Percentiles rank a stretch among this genome's conserved stretches.
These are phyloP conservation scores for Holothuria leucospilota DNA, from an alignment of 53 echinoderm and acorn worm species.

Conservation along the genomic window DNA sequence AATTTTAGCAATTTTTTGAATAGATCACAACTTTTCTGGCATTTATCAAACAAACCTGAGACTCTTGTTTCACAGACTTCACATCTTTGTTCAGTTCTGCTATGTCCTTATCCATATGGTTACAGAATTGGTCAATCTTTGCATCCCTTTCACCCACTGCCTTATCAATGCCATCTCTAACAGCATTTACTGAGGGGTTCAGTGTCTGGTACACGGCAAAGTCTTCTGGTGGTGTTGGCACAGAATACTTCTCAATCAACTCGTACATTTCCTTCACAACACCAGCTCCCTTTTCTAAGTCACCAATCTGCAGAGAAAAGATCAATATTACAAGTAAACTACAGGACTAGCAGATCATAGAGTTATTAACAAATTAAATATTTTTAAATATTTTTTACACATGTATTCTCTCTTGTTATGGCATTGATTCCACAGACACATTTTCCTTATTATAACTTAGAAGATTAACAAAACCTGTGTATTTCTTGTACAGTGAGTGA, in stretches of 20 bases:
- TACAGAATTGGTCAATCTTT: constrained; percentile 99
- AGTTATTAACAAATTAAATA: not conserved
- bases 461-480: too few species aligned
- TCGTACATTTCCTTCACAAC: constrained; percentile 99
- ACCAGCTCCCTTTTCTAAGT: constrained; percentile 82
- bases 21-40: too few species aligned
- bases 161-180: constrained; percentile 93
- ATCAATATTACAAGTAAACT: not conserved
- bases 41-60: constrained; percentile 72
- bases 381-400: not conserved
- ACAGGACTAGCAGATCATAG: not conserved
- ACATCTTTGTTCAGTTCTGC: constrained; percentile 89
- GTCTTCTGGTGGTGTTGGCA: constrained; percentile 98
- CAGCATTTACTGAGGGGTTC: constrained; percentile 86
- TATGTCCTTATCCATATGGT: constrained; percentile 98
- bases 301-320: constrained; percentile 75
- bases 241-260: constrained; percentile 88
- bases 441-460: too few species aligned
- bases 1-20: too few species aligned
- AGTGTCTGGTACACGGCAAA: constrained; percentile 99
- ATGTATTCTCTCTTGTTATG: too few species aligned
- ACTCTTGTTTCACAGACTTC: constrained; percentile 93
- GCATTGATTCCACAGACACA: too few species aligned
- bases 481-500: too few species aligned
- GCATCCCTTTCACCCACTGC: constrained; percentile 94